A percentile compares a stretch with the other conserved stretches of the same genome.
These are phyloP conservation scores for Pundamilia nyererei DNA, from an alignment of 2,113 vertebrate species.

Conservation along the genomic window DNA sequence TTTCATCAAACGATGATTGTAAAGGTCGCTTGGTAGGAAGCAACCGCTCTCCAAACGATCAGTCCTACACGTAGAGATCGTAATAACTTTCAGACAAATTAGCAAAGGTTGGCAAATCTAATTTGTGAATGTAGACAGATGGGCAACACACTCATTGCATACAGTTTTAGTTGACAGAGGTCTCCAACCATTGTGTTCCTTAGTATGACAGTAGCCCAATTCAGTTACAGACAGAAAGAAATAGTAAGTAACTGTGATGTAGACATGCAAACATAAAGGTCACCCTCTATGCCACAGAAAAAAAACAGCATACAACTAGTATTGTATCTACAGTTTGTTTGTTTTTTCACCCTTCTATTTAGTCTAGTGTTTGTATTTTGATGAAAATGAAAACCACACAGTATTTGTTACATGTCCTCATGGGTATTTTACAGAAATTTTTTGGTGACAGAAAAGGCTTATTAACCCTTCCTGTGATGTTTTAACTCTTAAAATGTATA, in stretches of 20 bases:
- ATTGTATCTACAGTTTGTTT: background rate
- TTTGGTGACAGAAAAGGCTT: background rate
- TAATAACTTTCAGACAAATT: background rate
- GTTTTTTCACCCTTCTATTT: background rate
- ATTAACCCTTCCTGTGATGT: background rate
- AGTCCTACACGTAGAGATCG: background rate
- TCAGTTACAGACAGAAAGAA: background rate
- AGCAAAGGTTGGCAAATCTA: background rate
- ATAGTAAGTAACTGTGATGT: background rate
- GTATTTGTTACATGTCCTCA: background rate
- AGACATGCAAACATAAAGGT: background rate
- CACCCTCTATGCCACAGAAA: background rate
- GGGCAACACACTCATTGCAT: fast-evolving
- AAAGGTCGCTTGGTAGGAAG: background rate
- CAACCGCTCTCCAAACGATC: background rate
- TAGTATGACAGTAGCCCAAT: background rate
- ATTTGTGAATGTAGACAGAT: background rate
- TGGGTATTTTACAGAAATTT: background rate
- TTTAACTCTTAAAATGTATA: background rate
- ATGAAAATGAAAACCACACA: background rate
- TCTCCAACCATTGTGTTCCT: background rate
- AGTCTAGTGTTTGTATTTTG: background rate
- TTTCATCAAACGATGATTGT: background rate
- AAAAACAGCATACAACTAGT: background rate
- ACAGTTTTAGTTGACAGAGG: background rate